phyloP scores from a whole-genome alignment of 2,797 vertebrate species.

The Pseudochirops corinnae region DNA sequence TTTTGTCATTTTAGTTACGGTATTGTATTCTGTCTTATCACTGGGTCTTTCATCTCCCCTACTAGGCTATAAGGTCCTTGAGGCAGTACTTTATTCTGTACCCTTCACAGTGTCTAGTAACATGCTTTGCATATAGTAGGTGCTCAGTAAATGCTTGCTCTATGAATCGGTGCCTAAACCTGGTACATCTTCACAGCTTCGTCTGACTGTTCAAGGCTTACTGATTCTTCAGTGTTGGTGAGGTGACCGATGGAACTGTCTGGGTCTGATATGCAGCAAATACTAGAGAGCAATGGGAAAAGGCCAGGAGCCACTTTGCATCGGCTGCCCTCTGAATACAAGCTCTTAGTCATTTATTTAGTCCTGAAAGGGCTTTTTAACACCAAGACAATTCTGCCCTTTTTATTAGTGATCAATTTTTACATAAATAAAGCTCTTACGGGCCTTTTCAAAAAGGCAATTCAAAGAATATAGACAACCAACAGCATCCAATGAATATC shows the following conservation, averaged over 20 bases:
- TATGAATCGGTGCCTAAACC: neutral
- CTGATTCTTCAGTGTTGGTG: neutral
- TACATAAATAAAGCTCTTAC: slow-evolving; percentile 24
- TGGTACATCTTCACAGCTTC: neutral
- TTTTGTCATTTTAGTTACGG: neutral
- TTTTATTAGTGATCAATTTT: slow-evolving; percentile 14
- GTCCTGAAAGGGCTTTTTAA: neutral
- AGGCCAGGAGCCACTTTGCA: neutral
- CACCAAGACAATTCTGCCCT: slow-evolving; percentile 1
- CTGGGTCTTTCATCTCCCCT: neutral
- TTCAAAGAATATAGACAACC: neutral
- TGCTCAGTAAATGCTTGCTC: neutral
- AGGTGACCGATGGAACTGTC: neutral
- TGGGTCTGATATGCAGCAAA: neutral
- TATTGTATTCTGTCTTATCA: neutral
- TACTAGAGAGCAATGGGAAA: neutral
- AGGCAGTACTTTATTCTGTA: neutral
- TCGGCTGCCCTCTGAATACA: neutral
- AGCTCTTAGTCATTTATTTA: neutral
- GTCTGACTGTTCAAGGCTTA: neutral
- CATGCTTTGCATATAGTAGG: neutral
- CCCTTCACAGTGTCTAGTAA: neutral
- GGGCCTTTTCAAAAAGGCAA: neutral
- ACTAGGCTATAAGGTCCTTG: neutral
- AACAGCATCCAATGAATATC: neutral